A percentile compares a stretch with the other conserved stretches of the same genome.
These are phyloP conservation scores for Aurelia aurita complex sp. Pacific DNA, from an alignment of 30 jellyfish, hydroid and myxozoan species.

Conservation along the genomic window DNA sequence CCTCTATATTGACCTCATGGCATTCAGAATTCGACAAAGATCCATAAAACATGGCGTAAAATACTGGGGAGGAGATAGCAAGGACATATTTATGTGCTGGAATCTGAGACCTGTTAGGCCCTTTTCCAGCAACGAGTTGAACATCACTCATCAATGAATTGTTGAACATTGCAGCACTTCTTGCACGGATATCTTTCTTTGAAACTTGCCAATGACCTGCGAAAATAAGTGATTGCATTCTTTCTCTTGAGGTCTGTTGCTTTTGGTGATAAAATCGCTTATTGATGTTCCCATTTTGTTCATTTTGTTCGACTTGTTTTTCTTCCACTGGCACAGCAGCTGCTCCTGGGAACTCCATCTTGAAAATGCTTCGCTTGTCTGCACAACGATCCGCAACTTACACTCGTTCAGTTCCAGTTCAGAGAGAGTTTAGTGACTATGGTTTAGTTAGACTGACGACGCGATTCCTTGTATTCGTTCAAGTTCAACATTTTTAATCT, in stretches of 20 bases:
- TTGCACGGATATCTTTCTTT: slow-evolving; percentile 41
- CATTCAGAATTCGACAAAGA: slow-evolving; percentile 39
- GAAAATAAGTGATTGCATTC: slow-evolving; percentile 37
- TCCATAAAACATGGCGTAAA: slow-evolving; percentile 78
- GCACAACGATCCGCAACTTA: no score
- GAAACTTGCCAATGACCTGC: slow-evolving; percentile 81
- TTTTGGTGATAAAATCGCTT: slow-evolving; percentile 45
- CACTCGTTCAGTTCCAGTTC: no score
- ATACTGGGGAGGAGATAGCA: slow-evolving; percentile 69
- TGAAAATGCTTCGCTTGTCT: neutral
- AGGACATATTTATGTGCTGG: slow-evolving; percentile 75
- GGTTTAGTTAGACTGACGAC: no score
- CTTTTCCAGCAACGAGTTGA: slow-evolving; percentile 47
- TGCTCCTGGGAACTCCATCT: slow-evolving; percentile 18
- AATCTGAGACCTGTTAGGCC: slow-evolving; percentile 25
- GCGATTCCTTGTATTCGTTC: no score
- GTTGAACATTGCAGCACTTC: slow-evolving; percentile 69
- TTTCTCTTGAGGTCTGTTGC: slow-evolving; percentile 18
- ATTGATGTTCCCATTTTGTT: slow-evolving; percentile 11
- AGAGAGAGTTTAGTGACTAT: no score
- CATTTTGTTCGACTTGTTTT: no score
- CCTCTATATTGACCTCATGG: slow-evolving; percentile 58
- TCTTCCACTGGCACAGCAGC: neutral
- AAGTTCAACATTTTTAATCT: no score
- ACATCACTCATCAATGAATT: slow-evolving; percentile 74